Conservation (phyloP, 1,140 invertebrate species). For the Philopotamus ludificatus region DNA sequence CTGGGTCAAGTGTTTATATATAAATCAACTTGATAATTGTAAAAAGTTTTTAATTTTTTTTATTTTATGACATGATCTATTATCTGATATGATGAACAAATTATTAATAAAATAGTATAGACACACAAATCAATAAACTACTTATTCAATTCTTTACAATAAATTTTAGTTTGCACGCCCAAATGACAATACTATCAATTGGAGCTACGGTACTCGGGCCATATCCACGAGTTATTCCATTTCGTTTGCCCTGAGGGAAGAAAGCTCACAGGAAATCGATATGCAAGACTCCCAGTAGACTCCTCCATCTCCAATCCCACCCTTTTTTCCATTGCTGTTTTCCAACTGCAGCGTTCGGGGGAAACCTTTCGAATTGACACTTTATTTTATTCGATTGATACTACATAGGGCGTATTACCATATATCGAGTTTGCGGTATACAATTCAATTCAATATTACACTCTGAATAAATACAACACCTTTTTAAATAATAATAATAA, state of each 20-base stretch:
- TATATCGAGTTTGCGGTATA: not conserved
- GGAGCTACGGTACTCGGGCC: not conserved
- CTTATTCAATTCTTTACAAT: no score
- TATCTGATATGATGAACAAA: no score
- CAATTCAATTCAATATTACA: not conserved
- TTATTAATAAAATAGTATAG: no score
- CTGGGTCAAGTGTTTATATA: no score
- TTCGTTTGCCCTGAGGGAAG: constrained; percentile 10
- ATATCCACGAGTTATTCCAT: constrained; percentile 2
- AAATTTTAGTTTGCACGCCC: not conserved
- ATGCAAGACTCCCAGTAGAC: not conserved
- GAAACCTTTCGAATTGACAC: constrained; percentile 17
- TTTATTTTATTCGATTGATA: constrained; percentile 30
- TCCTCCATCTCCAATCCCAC: not conserved
- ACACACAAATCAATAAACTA: no score
- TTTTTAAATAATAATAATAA: not conserved
- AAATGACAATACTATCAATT: constrained; percentile 14
- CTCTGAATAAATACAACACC: not conserved
- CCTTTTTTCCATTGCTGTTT: not conserved
- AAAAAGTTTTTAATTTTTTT: no score
- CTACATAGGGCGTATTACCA: constrained; percentile 2
- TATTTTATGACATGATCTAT: no score
- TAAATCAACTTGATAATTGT: no score
- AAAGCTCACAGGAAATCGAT: constrained; percentile 19
- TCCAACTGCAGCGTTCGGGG: not conserved